Conservation (phyloP, 1,140 invertebrate genomes). For the Micrasema longulum region DNA sequence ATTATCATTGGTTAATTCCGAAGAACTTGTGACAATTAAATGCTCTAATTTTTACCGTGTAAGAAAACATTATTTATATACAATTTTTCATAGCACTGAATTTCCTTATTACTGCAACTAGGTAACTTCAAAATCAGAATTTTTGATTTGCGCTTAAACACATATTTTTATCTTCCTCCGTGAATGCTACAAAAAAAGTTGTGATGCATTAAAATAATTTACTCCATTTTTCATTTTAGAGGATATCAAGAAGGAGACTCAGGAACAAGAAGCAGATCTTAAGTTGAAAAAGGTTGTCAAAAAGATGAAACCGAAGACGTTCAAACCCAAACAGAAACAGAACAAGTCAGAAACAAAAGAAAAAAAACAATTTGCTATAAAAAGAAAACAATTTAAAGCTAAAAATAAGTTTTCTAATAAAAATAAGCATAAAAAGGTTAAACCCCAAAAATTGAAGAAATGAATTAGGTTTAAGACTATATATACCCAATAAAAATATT, state of each 20-base stretch:
- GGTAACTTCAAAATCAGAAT: too few relatives aligned
- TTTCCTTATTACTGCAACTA: too few relatives aligned
- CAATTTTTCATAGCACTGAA: too few relatives aligned
- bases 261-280: background rate
- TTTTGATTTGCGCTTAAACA: background rate
- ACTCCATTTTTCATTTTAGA: slow-evolving; percentile 39
- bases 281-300: slow-evolving; percentile 11
- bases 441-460: too few relatives aligned
- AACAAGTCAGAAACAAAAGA: slow-evolving; percentile 27
- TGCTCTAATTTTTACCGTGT: too few relatives aligned
- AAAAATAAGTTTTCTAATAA: slow-evolving; percentile 63
- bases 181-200: too few relatives aligned
- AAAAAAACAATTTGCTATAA: slow-evolving; percentile 57
- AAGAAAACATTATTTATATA: too few relatives aligned
- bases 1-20: too few relatives aligned
- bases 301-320: slow-evolving; percentile 36
- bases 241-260: slow-evolving; percentile 39
- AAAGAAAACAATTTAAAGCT: slow-evolving; percentile 65
- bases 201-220: background rate
- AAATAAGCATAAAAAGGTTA: slow-evolving; percentile 61
- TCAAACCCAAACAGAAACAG: slow-evolving; percentile 23
- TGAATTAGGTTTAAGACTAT: too few relatives aligned
- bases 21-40: too few relatives aligned
- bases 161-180: background rate
- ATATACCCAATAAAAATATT: too few relatives aligned